Percentiles rank a stretch among this genome's conserved stretches.
phyloP scores from a whole-genome alignment of 2,888 invertebrate species.

The Abrostola triplasia region DNA sequence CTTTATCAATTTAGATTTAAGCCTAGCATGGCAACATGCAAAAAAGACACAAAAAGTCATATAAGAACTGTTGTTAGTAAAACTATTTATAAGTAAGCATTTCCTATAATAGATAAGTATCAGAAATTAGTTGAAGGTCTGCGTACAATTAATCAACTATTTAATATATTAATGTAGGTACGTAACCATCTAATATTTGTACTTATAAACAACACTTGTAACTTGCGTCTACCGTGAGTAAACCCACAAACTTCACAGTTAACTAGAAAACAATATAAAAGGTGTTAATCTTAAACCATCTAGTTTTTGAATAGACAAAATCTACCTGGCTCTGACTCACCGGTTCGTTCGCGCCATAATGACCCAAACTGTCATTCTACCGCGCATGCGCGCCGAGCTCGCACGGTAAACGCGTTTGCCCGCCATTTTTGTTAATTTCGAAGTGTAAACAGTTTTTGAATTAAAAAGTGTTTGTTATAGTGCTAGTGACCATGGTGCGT shows the following conservation, averaged over 20 bases:
- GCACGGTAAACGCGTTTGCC: constrained; percentile 67
- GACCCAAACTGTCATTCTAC: constrained; percentile 80
- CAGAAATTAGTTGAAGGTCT: too few species aligned
- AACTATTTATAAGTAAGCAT: too few species aligned
- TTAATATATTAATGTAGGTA: too few species aligned
- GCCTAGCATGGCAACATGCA: too few species aligned
- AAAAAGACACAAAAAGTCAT: too few species aligned
- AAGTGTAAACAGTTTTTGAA: constrained; percentile 54
- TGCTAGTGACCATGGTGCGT: constrained; percentile 73
- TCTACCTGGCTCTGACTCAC: constrained; percentile 70
- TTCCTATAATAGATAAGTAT: too few species aligned
- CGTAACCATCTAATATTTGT: too few species aligned
- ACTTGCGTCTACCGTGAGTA: constrained; percentile 16
- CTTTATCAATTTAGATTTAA: too few species aligned
- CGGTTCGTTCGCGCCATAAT: constrained; percentile 68
- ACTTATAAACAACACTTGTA: too few species aligned
- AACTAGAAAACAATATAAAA: constrained; percentile 36
- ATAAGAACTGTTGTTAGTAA: too few species aligned
- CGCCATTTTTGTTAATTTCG: constrained; percentile 51
- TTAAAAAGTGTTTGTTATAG: constrained; percentile 56
- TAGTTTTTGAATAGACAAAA: constrained; percentile 40
- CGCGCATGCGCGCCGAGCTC: constrained; percentile 70
- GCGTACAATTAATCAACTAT: too few species aligned
- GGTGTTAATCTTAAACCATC: constrained; percentile 32
- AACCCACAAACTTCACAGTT: constrained; percentile 10